Conservation (phyloP, 2,113 vertebrate genomes). For the Poeciliopsis turrubarensis region DNA sequence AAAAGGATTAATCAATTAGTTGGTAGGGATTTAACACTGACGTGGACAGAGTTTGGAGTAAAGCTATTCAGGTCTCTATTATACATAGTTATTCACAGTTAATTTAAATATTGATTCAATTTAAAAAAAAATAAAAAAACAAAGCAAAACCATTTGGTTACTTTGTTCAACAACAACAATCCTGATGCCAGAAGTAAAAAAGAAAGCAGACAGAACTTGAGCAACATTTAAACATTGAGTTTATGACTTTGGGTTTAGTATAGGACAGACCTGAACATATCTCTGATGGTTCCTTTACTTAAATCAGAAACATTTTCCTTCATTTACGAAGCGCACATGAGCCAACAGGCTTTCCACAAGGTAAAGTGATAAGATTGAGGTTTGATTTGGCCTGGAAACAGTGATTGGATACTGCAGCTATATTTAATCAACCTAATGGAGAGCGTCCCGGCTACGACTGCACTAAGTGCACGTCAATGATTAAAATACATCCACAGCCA, state of each 20-base stretch:
- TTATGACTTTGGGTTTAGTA: background rate
- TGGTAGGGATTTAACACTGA: background rate
- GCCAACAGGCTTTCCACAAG: constrained; percentile 9
- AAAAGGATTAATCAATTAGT: background rate
- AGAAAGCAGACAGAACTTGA: no score
- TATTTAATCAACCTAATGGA: constrained; percentile 62
- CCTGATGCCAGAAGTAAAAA: no score
- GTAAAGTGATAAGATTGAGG: constrained; percentile 36
- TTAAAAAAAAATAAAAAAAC: background rate
- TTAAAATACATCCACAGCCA: background rate
- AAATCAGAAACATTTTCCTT: constrained; percentile 9
- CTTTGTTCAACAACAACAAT: no score
- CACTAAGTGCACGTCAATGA: background rate
- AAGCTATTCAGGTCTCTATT: rapidly evolving
- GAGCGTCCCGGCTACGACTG: background rate
- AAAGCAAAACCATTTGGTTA: no score
- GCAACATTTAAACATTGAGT: no score
- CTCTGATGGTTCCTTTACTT: no score
- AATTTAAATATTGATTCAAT: background rate
- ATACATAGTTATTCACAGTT: background rate
- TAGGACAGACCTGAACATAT: background rate
- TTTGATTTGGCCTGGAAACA: constrained; percentile 40
- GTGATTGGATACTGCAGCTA: constrained; percentile 25
- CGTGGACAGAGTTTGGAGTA: background rate
- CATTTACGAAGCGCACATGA: background rate